Conservation (phyloP, 2,113 vertebrate genomes). For the Prochilodus magdalenae region DNA sequence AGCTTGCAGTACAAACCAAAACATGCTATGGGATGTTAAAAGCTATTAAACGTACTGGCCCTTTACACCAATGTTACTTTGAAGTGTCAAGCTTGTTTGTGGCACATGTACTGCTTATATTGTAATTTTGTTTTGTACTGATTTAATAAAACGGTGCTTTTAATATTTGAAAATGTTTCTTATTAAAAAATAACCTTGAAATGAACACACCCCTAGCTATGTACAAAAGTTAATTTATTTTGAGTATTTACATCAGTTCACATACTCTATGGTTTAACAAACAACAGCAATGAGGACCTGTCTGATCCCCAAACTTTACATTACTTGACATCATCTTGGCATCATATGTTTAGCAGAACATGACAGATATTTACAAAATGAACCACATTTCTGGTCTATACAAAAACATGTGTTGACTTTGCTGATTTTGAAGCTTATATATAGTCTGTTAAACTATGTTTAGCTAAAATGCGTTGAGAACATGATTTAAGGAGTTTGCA, state of each 20-base stretch:
- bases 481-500: conserved; percentile 25
- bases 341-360: conserved; percentile 41
- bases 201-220: conserved; percentile 52
- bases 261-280: conserved; percentile 54
- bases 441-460: conserved; percentile 25
- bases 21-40: not conserved
- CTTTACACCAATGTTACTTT: not conserved
- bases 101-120: not conserved
- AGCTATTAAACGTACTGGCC: not conserved
- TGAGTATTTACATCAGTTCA: conserved; percentile 63
- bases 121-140: not conserved
- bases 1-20: not conserved
- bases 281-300: conserved; percentile 27
- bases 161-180: not conserved
- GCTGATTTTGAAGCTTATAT: conserved; percentile 17
- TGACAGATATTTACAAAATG: conserved; percentile 46
- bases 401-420: conserved; percentile 44
- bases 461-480: conserved; percentile 22
- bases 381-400: conserved; percentile 42
- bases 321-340: conserved; percentile 1
- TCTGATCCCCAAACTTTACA: conserved; percentile 33
- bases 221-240: conserved; percentile 70
- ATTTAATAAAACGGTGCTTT: not conserved
- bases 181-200: conserved; percentile 3
- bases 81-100: not conserved